Conservation (phyloP, 64 coral and sea anemone genomes). For the Trachythela sp. region DNA sequence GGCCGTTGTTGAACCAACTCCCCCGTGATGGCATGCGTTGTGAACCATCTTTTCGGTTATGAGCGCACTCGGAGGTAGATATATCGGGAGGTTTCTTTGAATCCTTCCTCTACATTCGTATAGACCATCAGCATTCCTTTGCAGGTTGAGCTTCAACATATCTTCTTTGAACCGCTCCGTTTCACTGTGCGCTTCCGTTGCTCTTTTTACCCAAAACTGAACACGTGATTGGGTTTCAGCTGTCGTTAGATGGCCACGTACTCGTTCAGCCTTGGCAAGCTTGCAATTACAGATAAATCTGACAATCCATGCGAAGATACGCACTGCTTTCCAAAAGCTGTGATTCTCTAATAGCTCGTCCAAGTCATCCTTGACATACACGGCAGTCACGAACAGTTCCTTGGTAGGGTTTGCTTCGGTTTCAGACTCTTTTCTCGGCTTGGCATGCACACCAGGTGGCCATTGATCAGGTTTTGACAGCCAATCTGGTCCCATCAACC, state of each 20-base stretch:
- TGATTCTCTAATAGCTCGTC: constrained; percentile 15
- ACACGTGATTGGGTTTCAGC: background rate
- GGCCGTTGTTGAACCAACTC: background rate
- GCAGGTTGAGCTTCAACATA: constrained; percentile 19
- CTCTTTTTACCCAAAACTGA: background rate
- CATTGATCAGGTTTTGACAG: constrained; percentile 24
- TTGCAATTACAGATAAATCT: too few relatives aligned
- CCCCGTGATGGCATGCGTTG: background rate
- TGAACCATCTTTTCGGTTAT: background rate
- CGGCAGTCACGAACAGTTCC: background rate
- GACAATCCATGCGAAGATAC: too few relatives aligned
- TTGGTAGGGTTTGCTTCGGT: constrained; percentile 35
- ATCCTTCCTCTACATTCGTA: constrained; percentile 45
- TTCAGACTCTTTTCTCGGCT: constrained; percentile 30
- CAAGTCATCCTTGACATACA: background rate
- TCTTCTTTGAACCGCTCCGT: constrained; percentile 45
- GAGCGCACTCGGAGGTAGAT: constrained; percentile 28
- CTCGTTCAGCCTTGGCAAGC: too few relatives aligned
- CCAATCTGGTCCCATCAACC: constrained; percentile 24
- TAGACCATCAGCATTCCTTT: constrained; percentile 33
- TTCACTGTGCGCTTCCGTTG: background rate
- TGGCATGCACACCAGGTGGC: background rate
- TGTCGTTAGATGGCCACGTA: too few relatives aligned
- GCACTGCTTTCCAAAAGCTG: too few relatives aligned
- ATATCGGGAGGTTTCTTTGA: constrained; percentile 36